These are phyloP conservation scores for Dreissena rostriformis DNA, from an alignment of 1,140 invertebrate species.

Conservation along the genomic window DNA sequence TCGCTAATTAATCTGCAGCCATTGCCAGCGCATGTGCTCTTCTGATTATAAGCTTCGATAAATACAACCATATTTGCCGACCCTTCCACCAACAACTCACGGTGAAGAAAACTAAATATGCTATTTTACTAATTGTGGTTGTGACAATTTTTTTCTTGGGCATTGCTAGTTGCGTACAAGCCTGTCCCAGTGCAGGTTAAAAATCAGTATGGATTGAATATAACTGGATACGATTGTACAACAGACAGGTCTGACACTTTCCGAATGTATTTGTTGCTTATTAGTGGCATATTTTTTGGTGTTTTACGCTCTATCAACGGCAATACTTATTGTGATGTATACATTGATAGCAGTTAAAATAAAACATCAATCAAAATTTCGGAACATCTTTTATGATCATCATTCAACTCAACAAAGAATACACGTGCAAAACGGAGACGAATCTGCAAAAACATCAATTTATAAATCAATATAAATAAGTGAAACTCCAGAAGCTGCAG, in stretches of 20 bases:
- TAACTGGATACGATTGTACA: conserved; percentile 25
- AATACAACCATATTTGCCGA: conserved; percentile 59
- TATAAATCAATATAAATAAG: too few species aligned
- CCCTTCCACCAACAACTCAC: conserved; percentile 54
- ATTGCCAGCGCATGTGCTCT: conserved; percentile 58
- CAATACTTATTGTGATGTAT: conserved; percentile 7
- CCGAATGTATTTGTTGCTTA: not conserved
- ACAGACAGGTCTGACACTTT: not conserved
- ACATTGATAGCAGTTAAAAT: not conserved
- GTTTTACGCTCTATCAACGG: not conserved
- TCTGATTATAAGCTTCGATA: conserved; percentile 59
- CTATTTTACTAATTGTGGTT: too few species aligned
- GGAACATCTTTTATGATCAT: not conserved
- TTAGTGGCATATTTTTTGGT: conserved; percentile 17
- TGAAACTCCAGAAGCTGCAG: too few species aligned
- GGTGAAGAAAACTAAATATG: not conserved
- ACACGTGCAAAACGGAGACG: not conserved
- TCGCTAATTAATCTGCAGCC: conserved; percentile 41
- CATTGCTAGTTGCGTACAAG: not conserved
- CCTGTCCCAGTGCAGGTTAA: not conserved
- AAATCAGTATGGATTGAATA: conserved; percentile 6
- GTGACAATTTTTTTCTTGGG: too few species aligned
- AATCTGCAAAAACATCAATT: not conserved
- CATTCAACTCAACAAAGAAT: too few species aligned
- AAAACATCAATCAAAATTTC: not conserved